These are phyloP conservation scores for Bagarius yarrelli DNA, from an alignment of 2,113 vertebrate genomes.

Conservation along the genomic window DNA sequence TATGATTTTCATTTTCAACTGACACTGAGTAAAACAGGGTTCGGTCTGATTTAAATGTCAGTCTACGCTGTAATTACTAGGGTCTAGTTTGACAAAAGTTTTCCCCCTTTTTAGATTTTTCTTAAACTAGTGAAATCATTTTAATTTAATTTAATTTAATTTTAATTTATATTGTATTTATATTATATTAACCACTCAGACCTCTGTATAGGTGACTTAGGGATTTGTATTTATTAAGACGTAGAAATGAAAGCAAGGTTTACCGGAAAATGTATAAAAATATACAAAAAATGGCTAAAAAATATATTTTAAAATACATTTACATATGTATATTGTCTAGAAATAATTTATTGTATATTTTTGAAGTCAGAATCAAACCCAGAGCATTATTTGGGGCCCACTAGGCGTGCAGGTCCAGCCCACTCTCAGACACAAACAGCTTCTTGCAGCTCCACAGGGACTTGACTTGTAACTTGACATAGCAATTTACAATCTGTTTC, in stretches of 20 bases:
- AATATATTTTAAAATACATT: too few species aligned
- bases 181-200: too few species aligned
- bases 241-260: too few species aligned
- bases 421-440: neutral
- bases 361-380: too few species aligned
- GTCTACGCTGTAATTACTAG: neutral
- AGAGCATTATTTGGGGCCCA: too few species aligned
- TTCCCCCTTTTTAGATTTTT: neutral
- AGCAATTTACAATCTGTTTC: slow-evolving; percentile 41
- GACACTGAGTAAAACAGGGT: slow-evolving; percentile 16
- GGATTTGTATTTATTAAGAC: neutral
- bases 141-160: too few species aligned
- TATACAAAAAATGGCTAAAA: too few species aligned
- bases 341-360: too few species aligned
- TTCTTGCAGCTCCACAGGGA: slow-evolving; percentile 20
- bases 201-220: neutral
- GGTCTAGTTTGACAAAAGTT: neutral
- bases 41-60: slow-evolving; percentile 4
- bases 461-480: slow-evolving; percentile 43
- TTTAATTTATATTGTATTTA: too few species aligned
- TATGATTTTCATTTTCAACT: slow-evolving; percentile 5
- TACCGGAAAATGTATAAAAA: too few species aligned
- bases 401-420: neutral
- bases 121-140: neutral
- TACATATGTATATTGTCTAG: too few species aligned